Evolutionary conservation across 1,140 invertebrate species (phyloP).

Genomic region (Oncopeltus fasciatus): DNA sequence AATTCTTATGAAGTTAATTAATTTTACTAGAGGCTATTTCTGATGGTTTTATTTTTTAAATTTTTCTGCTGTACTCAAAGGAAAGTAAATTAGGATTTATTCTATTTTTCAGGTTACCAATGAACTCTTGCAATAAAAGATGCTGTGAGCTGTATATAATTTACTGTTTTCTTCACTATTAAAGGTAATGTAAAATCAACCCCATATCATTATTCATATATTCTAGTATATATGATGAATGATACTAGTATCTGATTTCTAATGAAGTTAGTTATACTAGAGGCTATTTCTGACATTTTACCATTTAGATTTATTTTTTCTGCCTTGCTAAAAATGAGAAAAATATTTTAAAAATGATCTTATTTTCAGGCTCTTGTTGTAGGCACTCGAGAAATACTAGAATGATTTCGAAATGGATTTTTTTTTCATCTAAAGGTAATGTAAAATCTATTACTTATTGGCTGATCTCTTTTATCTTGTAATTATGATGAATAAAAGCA

Average conservation of each 20-base stretch:
- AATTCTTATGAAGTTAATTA: neutral
- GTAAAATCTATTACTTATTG: neutral
- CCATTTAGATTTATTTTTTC: neutral
- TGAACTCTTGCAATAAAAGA: neutral
- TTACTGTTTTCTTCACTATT: neutral
- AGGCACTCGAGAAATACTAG: neutral
- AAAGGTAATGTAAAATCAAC: neutral
- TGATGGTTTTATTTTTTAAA: neutral
- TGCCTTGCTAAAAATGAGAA: neutral
- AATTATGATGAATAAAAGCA: neutral
- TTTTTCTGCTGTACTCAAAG: neutral
- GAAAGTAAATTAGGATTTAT: neutral
- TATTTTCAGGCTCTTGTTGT: neutral
- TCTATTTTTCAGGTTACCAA: neutral
- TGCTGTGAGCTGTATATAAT: too few species aligned
- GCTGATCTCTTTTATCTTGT: neutral
- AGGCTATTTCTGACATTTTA: neutral
- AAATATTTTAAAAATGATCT: neutral
- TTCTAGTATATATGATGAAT: neutral
- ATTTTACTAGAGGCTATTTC: neutral
- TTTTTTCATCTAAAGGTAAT: neutral
- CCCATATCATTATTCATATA: neutral
- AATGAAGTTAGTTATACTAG: neutral
- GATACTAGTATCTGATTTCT: neutral
- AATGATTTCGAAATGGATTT: neutral